Evolutionary conservation across 1,140 invertebrate genomes (phyloP), one percentile per base, ranked within the genome.

Genomic region (Drosophila pachea): DNA sequence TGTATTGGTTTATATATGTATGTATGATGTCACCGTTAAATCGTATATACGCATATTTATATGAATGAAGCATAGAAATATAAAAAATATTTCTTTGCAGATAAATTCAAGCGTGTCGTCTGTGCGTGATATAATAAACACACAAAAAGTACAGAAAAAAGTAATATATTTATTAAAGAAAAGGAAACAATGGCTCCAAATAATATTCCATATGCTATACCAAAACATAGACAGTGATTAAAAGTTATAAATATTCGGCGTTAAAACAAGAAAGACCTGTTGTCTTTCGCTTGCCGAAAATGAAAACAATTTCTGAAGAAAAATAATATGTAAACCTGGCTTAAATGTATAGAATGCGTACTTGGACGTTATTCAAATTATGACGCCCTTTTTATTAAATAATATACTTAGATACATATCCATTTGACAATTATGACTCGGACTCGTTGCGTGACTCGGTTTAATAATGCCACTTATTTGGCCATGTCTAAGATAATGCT

Each of bases 401-500:
- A 43, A 14, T 43, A 43, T 43, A 14, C 12, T 43, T 14, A 2
- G 0, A 4, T 43, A 6, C 14, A 2, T 43, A 12, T 43, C n/a
- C 12, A 7, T 14, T 6, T 43, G 40, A 14, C 40, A 12, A 43
- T 43, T 43, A 5, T 14, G 22, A 22, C 22, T 43, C 8, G 6
- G 54, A 9, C 45, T 56, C 54, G 42, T 59, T 45, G 64, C 64
- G 64, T 67, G 64, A 67, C 48, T 29, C 52, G 8, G 31, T 14
- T 48, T 45, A 53, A 48, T 48, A 29, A 48, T 31, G 12, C 31
- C 52, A 43, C 31, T 9, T 4, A 52, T 36, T 14, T 40, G n/a
- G 14, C 3, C 7, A 14, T 43, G 12, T 7, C 40, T 14, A 14
- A 43, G 40, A 12, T 43, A 43, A 43, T 43, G 14, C 40, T 3